A percentile compares a stretch with the other conserved stretches of the same genome.
These are phyloP conservation scores for Fratercula arctica DNA, from an alignment of 2,797 vertebrate genomes.

Conservation along the genomic window DNA sequence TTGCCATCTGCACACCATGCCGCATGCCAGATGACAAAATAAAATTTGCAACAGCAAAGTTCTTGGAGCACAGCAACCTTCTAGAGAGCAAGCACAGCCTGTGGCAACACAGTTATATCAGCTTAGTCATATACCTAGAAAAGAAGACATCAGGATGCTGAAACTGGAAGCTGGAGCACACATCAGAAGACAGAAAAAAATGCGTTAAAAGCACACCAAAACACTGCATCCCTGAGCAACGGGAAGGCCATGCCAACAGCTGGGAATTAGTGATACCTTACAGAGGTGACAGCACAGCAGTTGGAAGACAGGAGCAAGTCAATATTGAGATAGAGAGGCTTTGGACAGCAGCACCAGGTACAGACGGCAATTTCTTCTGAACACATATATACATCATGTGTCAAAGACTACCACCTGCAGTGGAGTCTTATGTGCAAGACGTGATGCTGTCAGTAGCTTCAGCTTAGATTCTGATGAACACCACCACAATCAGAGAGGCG, in stretches of 20 bases:
- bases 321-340: neutral
- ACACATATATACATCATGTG: neutral
- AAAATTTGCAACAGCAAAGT: conserved; percentile 34
- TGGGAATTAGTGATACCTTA: neutral
- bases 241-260: neutral
- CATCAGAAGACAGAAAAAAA: neutral
- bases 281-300: neutral
- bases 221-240: neutral
- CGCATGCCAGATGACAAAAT: conserved; percentile 13
- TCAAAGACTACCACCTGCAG: neutral
- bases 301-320: neutral
- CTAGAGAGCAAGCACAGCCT: neutral
- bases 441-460: neutral
- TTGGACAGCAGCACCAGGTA: neutral
- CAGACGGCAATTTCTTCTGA: neutral
- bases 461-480: neutral
- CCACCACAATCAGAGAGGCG: neutral
- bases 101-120: neutral
- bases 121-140: conserved; percentile 23
- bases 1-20: conserved; percentile 14
- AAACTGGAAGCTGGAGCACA: neutral
- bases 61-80: conserved; percentile 9
- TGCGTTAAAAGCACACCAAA: neutral
- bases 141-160: neutral
- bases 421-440: neutral